Conservation (phyloP, 2,797 vertebrate species). For the Peromyscus eremicus region DNA sequence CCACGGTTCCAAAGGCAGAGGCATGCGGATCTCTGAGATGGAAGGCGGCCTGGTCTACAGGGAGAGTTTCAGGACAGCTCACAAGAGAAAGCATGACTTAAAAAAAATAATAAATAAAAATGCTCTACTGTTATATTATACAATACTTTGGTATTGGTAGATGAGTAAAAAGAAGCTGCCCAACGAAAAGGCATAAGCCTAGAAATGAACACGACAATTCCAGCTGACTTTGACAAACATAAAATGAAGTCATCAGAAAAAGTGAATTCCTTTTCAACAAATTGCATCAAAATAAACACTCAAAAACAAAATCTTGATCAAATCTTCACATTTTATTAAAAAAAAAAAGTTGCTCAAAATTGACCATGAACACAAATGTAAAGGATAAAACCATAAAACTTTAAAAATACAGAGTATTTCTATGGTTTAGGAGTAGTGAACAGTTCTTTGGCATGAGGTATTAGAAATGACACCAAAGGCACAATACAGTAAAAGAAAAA, state of each 20-base stretch:
- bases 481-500: neutral
- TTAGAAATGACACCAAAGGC: neutral
- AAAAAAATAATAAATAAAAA: neutral
- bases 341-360: neutral
- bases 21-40: neutral
- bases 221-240: neutral
- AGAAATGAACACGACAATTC: neutral
- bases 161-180: neutral
- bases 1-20: neutral
- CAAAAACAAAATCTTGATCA: neutral
- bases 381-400: neutral
- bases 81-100: neutral
- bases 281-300: neutral
- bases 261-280: conserved; percentile 13
- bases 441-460: neutral
- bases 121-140: neutral
- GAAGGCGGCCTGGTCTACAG: neutral
- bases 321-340: neutral
- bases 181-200: neutral
- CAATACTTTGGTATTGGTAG: neutral
- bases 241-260: neutral
- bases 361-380: neutral
- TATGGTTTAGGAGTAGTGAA: neutral
- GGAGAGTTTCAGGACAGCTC: neutral
- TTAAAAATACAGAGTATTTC: neutral